phyloP scores from a whole-genome alignment of 2,797 vertebrate genomes.

The Lindbergichthys nudifrons region DNA sequence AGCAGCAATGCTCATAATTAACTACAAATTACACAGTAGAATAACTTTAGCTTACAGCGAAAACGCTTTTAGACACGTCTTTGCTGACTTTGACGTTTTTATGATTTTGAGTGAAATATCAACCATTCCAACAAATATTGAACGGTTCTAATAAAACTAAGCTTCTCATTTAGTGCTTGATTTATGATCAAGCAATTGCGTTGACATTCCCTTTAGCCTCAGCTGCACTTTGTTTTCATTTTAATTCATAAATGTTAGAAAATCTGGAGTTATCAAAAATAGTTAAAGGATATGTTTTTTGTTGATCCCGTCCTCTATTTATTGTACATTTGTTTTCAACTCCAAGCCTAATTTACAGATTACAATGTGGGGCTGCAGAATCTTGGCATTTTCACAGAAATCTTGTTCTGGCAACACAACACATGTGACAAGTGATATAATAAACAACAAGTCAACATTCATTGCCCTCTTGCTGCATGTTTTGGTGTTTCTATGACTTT shows the following conservation, averaged over 20 bases:
- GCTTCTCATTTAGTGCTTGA: too few species aligned
- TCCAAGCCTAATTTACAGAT: background rate
- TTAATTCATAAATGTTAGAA: too few species aligned
- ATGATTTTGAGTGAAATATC: background rate
- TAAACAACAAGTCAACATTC: conserved; percentile 7
- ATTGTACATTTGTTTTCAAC: background rate
- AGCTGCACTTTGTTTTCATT: background rate
- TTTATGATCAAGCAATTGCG: too few species aligned
- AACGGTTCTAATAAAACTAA: background rate
- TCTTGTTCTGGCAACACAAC: background rate
- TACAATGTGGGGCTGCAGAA: background rate
- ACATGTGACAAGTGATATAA: background rate
- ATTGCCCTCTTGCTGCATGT: background rate
- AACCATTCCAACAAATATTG: background rate
- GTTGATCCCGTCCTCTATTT: background rate
- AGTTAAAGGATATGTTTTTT: background rate
- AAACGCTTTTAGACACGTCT: too few species aligned
- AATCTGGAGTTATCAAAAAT: background rate
- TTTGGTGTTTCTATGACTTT: background rate
- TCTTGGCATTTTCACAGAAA: background rate
- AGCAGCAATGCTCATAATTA: conserved; percentile 7
- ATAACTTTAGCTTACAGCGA: background rate
- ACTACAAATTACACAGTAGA: conserved; percentile 3
- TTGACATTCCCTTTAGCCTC: background rate
- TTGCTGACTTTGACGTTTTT: background rate